Conservation (phyloP, 2,888 invertebrate species). For the Anorthoa munda region DNA sequence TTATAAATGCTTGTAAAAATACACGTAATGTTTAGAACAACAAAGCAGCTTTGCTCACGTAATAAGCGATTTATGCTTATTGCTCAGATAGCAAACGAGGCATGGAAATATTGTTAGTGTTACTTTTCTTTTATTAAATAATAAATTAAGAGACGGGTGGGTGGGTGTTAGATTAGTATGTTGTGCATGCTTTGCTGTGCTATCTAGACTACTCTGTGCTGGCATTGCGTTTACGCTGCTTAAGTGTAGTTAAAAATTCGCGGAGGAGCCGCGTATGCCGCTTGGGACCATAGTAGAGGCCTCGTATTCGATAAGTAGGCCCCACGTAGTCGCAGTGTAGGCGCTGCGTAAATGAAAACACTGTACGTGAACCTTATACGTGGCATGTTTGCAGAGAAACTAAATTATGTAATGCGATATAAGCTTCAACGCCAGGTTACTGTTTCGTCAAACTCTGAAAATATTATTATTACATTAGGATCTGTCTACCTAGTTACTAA, state of each 20-base stretch:
- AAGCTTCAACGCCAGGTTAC: neutral
- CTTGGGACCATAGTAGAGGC: no score
- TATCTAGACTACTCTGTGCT: neutral
- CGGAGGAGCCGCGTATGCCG: no score
- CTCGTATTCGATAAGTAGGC: no score
- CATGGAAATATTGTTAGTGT: constrained; percentile 51
- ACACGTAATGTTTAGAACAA: constrained; percentile 18
- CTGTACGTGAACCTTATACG: no score
- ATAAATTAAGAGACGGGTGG: constrained; percentile 31
- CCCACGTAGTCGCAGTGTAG: no score
- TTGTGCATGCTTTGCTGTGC: no score
- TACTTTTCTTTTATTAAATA: constrained; percentile 51
- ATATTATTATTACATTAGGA: no score
- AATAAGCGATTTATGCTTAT: constrained; percentile 59
- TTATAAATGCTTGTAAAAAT: no score
- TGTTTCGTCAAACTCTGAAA: no score
- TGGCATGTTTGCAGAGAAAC: no score
- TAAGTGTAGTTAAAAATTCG: neutral
- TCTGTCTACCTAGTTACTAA: no score
- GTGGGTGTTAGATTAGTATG: neutral
- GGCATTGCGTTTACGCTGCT: neutral
- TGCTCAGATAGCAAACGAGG: constrained; percentile 54
- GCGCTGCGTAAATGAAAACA: neutral
- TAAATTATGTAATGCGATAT: neutral
- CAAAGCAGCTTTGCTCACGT: constrained; percentile 20